These are phyloP conservation scores for Megalopta genalis DNA, from an alignment of 1,140 invertebrate species.

Conservation along the genomic window DNA sequence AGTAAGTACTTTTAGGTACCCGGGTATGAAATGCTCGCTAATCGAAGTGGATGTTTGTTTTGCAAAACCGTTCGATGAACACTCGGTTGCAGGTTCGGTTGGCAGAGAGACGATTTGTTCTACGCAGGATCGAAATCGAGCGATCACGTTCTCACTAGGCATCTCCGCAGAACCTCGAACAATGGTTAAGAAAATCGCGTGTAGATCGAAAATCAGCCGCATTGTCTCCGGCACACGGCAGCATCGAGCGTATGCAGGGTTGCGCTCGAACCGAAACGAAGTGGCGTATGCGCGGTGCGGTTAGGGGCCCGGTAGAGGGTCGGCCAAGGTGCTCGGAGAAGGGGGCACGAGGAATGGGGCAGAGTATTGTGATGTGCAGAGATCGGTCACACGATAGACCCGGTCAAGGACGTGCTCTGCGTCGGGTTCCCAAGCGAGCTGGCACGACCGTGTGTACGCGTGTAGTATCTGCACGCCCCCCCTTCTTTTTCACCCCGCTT, in stretches of 20 bases:
- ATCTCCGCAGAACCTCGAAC: background rate
- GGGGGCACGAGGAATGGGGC: constrained; percentile 36
- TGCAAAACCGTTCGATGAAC: too few relatives aligned
- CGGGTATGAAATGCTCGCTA: too few relatives aligned
- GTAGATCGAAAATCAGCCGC: constrained; percentile 2
- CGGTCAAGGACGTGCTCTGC: constrained; percentile 77
- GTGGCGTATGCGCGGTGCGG: constrained; percentile 35
- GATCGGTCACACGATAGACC: constrained; percentile 80
- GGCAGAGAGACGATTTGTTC: too few relatives aligned
- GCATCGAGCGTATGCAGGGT: constrained; percentile 17
- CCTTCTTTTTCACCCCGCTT: background rate
- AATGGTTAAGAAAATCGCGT: constrained; percentile 36
- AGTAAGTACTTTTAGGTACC: too few relatives aligned
- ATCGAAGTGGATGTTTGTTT: too few relatives aligned
- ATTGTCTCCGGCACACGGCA: background rate
- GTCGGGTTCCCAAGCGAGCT: constrained; percentile 76
- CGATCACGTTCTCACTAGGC: constrained; percentile 10
- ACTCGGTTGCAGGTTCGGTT: too few relatives aligned
- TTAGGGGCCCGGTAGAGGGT: constrained; percentile 41
- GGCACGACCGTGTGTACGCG: constrained; percentile 44
- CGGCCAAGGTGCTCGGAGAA: constrained; percentile 32
- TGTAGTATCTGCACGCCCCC: constrained; percentile 17
- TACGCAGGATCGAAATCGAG: constrained; percentile 2
- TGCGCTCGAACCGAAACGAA: constrained; percentile 50
- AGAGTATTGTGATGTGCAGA: constrained; percentile 76